Evolutionary conservation across 35 echinoderm and acorn worm genomes (phyloP).

Genomic region (Ophiothrix spiculata): DNA sequence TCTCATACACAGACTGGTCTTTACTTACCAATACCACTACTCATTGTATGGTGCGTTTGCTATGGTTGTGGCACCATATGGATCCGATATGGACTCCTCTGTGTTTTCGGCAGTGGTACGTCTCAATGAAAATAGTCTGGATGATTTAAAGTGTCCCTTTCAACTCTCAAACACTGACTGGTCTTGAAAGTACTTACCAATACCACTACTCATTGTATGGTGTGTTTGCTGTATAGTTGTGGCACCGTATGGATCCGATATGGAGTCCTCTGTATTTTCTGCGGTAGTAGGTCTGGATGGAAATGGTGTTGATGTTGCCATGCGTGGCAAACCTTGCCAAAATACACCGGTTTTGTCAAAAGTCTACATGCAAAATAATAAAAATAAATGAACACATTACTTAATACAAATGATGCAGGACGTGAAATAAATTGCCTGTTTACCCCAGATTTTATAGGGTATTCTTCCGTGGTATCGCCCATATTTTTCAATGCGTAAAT

Average conservation of each 20-base stretch:
- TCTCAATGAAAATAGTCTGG: constrained; percentile 26
- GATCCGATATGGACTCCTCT: background rate
- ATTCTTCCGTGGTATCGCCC: no score
- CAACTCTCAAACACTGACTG: no score
- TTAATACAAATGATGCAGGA: no score
- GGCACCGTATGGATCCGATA: background rate
- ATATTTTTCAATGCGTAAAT: no score
- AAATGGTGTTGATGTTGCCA: constrained; percentile 83
- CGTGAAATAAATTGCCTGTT: no score
- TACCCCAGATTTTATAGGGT: no score
- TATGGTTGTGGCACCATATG: background rate
- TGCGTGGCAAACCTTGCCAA: constrained; percentile 61
- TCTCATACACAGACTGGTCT: no score
- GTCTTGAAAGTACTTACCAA: constrained; percentile 74
- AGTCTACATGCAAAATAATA: background rate
- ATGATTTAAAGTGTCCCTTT: no score
- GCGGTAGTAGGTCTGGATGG: constrained; percentile 28
- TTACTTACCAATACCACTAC: constrained; percentile 93
- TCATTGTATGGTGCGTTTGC: constrained; percentile 21
- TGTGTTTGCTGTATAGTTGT: background rate
- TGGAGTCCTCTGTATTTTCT: constrained; percentile 5
- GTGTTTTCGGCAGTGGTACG: constrained; percentile 32
- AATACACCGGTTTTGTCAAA: constrained; percentile 41
- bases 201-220: constrained; percentile 75
- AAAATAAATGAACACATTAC: no score